Base-by-base conservation (phyloP, 2,888 invertebrate species). In the Smittia sp. region DNA sequence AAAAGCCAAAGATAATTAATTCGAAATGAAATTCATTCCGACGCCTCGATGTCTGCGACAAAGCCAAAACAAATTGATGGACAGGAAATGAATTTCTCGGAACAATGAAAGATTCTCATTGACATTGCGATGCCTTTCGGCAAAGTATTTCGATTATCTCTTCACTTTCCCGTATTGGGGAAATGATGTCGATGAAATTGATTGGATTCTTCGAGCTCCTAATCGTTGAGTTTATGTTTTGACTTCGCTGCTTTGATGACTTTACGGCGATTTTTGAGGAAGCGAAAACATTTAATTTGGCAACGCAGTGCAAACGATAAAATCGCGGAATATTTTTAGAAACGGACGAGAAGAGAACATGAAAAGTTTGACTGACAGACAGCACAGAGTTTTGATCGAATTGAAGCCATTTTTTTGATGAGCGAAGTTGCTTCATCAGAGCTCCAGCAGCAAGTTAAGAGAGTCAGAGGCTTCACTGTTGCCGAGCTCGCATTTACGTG, bases 51-150 rank as follows among this genome's bases (percentile, higher is more conserved):
- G 46, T 46, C 46, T 46, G n/a, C 11, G 15, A 15, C 46, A 46
- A 46, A 46, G 38, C 65, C 18, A 15, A 65, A 65, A 6, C 65
- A 15, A 63, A 1, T 63, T 1, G 24, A 39, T 67, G 41, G 41
- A 69, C 27, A 69, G 69, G 69, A 69, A 69, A 69, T 69, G 69
- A 25, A 24, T 69, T 69, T 41, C 32, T n/a, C 20, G 18, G 22
- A 18, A 18, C n/a, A 58, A 20, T 58, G 58, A 58, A 22, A 22
- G 9, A 7, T 58, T 58, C 18, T 58, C 18, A 18, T 7, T 58
- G 58, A 58, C 22, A 22, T 20, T 58, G n/a, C 20, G 58, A 58
- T 22, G 58, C 58, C 58, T 58, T 22, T 18, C 58, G 58, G 58
- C 58, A 22, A n/a, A 58, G n/a, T 22, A 58, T 58, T 58, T 22